Conservation (phyloP, 2,888 invertebrate genomes). For the Drosophila prostipennis region DNA sequence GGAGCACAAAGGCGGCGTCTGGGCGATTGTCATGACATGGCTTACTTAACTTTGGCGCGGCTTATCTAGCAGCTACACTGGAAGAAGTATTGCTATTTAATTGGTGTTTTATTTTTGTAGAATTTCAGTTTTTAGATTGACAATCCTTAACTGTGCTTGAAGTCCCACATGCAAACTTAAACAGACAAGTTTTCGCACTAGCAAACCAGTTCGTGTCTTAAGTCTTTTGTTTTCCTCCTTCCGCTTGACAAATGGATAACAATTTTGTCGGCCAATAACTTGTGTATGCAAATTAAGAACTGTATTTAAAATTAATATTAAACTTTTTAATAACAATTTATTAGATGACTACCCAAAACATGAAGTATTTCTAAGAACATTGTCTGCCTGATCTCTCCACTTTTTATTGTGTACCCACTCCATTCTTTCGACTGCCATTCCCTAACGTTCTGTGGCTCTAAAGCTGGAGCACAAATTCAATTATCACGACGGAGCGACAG, state of each 20-base stretch:
- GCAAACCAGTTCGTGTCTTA: conserved; percentile 19
- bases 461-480: conserved; percentile 75
- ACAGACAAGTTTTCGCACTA: no score
- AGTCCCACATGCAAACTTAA: neutral
- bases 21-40: conserved; percentile 75
- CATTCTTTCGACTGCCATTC: conserved; percentile 15
- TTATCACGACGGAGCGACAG: conserved; percentile 71
- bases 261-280: neutral
- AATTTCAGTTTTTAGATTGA: neutral
- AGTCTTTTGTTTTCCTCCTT: conserved; percentile 7
- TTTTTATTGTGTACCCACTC: conserved; percentile 17
- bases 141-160: neutral
- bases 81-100: neutral
- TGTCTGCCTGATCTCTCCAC: neutral
- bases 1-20: conserved; percentile 51
- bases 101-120: neutral
- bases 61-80: conserved; percentile 72
- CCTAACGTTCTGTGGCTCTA: conserved; percentile 33
- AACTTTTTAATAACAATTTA: neutral
- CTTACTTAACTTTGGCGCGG: conserved; percentile 71
- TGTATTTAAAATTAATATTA: no score
- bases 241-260: neutral
- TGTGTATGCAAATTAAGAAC: neutral
- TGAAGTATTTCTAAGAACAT: conserved; percentile 5
- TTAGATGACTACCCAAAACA: no score